Evolutionary conservation across 2,797 vertebrate species (phyloP).

Genomic region (Acrossocheilus wenchowensis): DNA sequence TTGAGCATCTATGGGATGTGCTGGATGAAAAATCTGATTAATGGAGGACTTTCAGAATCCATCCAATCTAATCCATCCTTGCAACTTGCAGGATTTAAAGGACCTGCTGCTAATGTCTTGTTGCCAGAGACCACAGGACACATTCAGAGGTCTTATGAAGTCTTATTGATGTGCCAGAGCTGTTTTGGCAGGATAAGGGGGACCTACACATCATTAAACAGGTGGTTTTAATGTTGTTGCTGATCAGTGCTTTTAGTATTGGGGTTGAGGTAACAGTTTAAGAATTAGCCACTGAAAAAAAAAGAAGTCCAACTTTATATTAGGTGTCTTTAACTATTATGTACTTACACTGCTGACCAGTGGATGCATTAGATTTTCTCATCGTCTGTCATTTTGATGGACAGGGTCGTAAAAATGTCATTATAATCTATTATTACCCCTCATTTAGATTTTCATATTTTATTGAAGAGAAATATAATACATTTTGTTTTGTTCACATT

Average conservation of each 20-base stretch:
- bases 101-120: too few species aligned
- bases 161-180: background rate
- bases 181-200: background rate
- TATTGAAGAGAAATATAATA: too few species aligned
- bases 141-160: background rate
- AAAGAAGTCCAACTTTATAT: background rate
- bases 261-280: background rate
- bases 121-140: too few species aligned
- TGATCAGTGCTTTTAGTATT: background rate
- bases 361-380: background rate
- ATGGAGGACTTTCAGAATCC: background rate
- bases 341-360: background rate
- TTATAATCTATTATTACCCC: too few species aligned
- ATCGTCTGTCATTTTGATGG: background rate
- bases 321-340: background rate
- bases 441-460: too few species aligned
- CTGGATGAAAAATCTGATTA: too few species aligned
- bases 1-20: too few species aligned
- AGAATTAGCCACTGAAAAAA: background rate
- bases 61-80: background rate
- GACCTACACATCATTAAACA: background rate
- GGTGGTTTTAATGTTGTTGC: background rate
- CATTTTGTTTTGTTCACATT: too few species aligned
- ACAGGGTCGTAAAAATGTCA: background rate
- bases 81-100: background rate